Evolutionary conservation across 1,140 invertebrate species (phyloP), one percentile per base, ranked within the genome.

Genomic region (Heliconius melpomene): DNA sequence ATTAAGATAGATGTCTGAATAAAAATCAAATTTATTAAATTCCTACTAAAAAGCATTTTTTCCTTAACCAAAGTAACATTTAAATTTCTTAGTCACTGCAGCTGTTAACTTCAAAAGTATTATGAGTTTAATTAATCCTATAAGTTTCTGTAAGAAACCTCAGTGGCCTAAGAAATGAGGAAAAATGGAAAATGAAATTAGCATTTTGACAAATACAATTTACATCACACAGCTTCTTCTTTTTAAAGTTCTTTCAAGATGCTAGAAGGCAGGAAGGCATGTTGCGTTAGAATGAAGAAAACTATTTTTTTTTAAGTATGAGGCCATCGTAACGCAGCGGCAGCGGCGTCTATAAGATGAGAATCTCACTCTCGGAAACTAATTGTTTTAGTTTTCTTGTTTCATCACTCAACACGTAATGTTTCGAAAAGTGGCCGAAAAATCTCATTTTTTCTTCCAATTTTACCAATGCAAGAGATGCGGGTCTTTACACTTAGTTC

Each of bases 71-170:
- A 60, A 60, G 57, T 60, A 60, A 60, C 57, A 60, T 60, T 60
- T 60, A 26, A 60, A 66, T 66, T 66, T 66, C 60, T 66, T 66
- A 23, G 60, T 66, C 60, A 66, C 60, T 66, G 60, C 60, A 66
- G 60, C 60, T 66, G 60, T 66, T 66, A 66, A 66, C 60, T 66
- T 66, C 60, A 66, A 66, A 66, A 66, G 60, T 66, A 66, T 66
- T 29, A 66, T 66, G 60, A 66, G 60, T 66, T 66, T 66, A 66
- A 66, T 66, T 66, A 66, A 66, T 66, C 60, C 57, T 66, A 66
- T 66, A 66, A 66, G 23, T 66, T 66, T 66, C 57, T 26, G 57
- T 66, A 66, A 66, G 23, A 66, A 66, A 13, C 23, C 57, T 26
- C 23, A 26, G 23, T 13, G 57, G 23, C 11, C 23, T 66, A 66